Conservation (phyloP, 2,113 vertebrate species). For the Speoplatyrhinus poulsoni region DNA sequence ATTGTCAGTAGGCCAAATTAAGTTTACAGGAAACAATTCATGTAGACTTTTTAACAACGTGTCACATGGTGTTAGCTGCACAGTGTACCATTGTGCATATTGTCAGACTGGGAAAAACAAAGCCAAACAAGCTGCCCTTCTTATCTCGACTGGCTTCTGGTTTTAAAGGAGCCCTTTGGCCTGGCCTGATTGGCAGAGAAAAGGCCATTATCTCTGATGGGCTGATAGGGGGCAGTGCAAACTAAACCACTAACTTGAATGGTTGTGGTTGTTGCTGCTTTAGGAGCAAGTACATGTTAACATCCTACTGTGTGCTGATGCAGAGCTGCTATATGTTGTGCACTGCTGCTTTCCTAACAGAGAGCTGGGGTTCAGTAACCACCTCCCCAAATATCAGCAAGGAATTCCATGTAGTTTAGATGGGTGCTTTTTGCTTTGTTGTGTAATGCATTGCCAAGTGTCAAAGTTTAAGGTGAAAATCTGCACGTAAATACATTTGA, state of each 20-base stretch:
- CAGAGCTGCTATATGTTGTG: conserved; percentile 14
- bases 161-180: conserved; percentile 47
- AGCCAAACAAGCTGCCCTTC: conserved; percentile 57
- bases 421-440: conserved; percentile 10
- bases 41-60: conserved; percentile 34
- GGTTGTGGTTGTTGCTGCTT: conserved; percentile 39
- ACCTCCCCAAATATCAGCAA: neutral
- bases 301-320: conserved; percentile 21
- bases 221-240: conserved; percentile 57
- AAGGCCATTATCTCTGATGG: conserved; percentile 53
- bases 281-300: conserved; percentile 35
- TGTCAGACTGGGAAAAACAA: conserved; percentile 64
- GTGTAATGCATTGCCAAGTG: neutral
- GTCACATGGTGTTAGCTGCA: conserved; percentile 6
- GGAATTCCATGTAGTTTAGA: conserved; percentile 25
- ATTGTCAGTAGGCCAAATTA: too few relatives aligned
- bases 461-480: neutral
- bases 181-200: conserved; percentile 55
- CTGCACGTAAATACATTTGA: neutral
- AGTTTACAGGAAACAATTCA: too few relatives aligned
- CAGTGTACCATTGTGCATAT: conserved; percentile 35
- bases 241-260: conserved; percentile 61
- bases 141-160: conserved; percentile 58
- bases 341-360: conserved; percentile 15
- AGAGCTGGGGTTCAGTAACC: conserved; percentile 15